These are phyloP conservation scores for Apamea sordens DNA, from an alignment of 2,888 invertebrate genomes.

Conservation along the genomic window DNA sequence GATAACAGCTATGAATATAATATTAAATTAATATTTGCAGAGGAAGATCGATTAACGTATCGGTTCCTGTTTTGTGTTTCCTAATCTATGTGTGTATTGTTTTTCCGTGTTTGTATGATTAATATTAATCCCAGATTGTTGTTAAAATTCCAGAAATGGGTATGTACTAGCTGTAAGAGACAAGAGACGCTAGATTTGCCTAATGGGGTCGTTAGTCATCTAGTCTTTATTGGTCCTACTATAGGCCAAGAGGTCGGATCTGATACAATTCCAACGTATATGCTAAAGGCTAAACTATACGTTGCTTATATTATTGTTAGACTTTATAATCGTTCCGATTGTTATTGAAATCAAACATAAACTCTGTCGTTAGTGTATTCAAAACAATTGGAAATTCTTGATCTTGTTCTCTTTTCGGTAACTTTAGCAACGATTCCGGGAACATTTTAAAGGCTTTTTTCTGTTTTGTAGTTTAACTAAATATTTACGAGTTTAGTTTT, in stretches of 20 bases:
- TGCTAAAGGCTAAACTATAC: constrained; percentile 10
- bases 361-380: constrained; percentile 21
- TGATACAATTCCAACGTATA: constrained; percentile 8
- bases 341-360: constrained; percentile 45
- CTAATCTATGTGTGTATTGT: constrained; percentile 58
- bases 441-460: constrained; percentile 25
- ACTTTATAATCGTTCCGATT: constrained; percentile 9
- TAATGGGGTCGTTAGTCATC: constrained; percentile 12
- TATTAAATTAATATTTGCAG: constrained; percentile 48
- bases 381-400: constrained; percentile 25
- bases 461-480: constrained; percentile 16
- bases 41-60: constrained; percentile 57
- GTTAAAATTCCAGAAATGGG: constrained; percentile 61
- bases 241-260: constrained; percentile 24
- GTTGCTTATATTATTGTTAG: constrained; percentile 34
- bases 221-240: constrained; percentile 25
- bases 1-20: constrained; percentile 46
- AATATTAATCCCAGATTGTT: constrained; percentile 50
- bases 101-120: constrained; percentile 31
- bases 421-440: constrained; percentile 53
- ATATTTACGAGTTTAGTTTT: constrained; percentile 8
- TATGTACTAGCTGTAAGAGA: constrained; percentile 27
- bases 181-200: background rate
- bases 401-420: constrained; percentile 24
- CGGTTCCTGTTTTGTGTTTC: constrained; percentile 63